These are phyloP conservation scores for Bombyx mandarina DNA, from an alignment of 1,140 invertebrate genomes.

Conservation along the genomic window DNA sequence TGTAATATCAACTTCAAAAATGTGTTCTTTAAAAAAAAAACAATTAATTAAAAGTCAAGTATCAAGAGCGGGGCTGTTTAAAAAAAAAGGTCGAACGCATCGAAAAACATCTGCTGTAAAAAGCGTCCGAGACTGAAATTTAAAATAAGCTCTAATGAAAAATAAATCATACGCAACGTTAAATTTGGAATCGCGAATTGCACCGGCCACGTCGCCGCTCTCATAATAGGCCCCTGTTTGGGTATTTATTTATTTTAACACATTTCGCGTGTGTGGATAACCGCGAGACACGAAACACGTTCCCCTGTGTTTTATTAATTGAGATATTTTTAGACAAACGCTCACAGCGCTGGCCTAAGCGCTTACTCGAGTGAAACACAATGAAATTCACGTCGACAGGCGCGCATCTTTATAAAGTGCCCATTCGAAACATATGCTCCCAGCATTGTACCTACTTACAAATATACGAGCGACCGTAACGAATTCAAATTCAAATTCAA, in stretches of 20 bases:
- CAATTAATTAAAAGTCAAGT: conserved; percentile 20
- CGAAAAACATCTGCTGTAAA: no score
- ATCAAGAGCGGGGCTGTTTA: no score
- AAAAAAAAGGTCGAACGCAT: no score
- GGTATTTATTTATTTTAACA: conserved; percentile 70
- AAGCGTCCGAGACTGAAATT: neutral
- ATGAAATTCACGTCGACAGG: conserved; percentile 43
- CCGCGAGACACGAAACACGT: conserved; percentile 64
- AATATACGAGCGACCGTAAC: no score
- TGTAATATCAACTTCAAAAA: conserved; percentile 6
- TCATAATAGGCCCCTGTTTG: conserved; percentile 62
- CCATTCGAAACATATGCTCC: no score
- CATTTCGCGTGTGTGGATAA: conserved; percentile 65
- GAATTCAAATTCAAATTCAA: no score
- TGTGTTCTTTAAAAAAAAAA: conserved; percentile 18
- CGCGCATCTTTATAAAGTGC: no score
- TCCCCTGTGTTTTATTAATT: conserved; percentile 68
- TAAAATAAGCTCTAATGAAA: conserved; percentile 17
- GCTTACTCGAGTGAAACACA: conserved; percentile 61
- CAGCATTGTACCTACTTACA: no score
- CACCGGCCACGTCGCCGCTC: conserved; percentile 61
- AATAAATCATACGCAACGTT: conserved; percentile 53
- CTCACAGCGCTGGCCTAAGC: conserved; percentile 62
- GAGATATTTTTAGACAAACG: conserved; percentile 61
- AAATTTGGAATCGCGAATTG: conserved; percentile 58